Conservation (phyloP, 1,140 invertebrate species). For the Cydia fagiglandana region DNA sequence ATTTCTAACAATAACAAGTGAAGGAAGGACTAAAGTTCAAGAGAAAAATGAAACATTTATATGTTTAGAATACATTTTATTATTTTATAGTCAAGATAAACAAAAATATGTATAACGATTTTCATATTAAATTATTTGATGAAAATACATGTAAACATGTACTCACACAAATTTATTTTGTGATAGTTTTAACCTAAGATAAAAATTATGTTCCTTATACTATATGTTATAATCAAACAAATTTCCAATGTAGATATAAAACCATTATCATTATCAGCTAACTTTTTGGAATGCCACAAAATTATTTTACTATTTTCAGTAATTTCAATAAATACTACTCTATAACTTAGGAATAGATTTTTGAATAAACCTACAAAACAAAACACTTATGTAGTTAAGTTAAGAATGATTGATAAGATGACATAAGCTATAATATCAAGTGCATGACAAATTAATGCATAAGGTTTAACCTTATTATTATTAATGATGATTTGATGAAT, state of each 20-base stretch:
- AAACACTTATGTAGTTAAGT: not conserved
- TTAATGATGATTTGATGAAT: conserved; percentile 11
- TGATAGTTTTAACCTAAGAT: not conserved
- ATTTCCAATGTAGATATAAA: not conserved
- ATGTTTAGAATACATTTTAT: not conserved
- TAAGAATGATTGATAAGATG: not conserved
- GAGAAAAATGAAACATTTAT: not conserved
- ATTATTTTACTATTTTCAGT: conserved; percentile 9
- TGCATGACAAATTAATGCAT: not conserved
- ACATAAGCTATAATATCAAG: not conserved
- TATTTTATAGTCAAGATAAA: not conserved
- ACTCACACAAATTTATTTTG: conserved; percentile 3
- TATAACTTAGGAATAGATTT: not conserved
- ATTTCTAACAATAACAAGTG: not conserved
- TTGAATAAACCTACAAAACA: not conserved
- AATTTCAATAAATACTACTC: not conserved
- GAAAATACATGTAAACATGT: not conserved
- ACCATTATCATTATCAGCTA: not conserved
- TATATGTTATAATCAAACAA: not conserved
- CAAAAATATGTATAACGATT: not conserved
- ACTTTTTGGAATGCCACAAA: conserved; percentile 15
- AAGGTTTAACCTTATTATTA: not conserved
- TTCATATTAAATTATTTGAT: conserved; percentile 3
- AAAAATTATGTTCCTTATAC: not conserved
- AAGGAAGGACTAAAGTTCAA: not conserved